phyloP scores from a whole-genome alignment of 2,888 invertebrate genomes.

The Argyra leucocephala region DNA sequence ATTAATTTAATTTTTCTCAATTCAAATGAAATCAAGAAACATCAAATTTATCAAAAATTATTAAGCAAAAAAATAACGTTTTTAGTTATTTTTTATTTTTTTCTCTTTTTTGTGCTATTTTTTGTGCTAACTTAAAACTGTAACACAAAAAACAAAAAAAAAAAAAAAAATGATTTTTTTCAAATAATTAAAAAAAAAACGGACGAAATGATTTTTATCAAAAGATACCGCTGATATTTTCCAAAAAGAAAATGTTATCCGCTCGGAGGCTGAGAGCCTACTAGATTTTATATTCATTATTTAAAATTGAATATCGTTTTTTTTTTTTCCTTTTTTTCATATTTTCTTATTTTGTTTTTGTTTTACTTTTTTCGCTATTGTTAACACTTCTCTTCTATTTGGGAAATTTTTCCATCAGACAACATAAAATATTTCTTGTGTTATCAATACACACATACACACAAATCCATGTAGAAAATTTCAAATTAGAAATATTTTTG shows the following conservation, averaged over 20 bases:
- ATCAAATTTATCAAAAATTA: no score
- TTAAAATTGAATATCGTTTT: not conserved
- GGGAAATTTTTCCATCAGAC: not conserved
- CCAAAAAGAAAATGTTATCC: conserved; percentile 37
- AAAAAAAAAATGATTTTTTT: not conserved
- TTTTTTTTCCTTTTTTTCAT: not conserved
- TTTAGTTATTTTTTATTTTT: not conserved
- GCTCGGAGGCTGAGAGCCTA: conserved; percentile 45
- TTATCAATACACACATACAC: no score
- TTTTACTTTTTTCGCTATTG: not conserved
- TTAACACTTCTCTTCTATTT: not conserved
- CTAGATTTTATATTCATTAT: conserved; percentile 31
- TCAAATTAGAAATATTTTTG: no score
- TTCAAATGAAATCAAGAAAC: no score
- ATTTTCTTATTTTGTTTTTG: not conserved
- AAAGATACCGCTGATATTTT: not conserved
- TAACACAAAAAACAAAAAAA: not conserved
- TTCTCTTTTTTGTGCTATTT: not conserved
- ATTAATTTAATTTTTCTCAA: no score
- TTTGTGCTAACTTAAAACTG: not conserved
- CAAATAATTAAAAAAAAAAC: not conserved
- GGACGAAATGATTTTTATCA: not conserved
- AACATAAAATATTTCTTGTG: no score
- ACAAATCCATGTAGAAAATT: no score
- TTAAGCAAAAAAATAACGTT: no score